Percentiles rank a stretch among this genome's conserved stretches.
Evolutionary conservation across 2,888 invertebrate species (phyloP).

Genomic region (Acrobasis repandana): DNA sequence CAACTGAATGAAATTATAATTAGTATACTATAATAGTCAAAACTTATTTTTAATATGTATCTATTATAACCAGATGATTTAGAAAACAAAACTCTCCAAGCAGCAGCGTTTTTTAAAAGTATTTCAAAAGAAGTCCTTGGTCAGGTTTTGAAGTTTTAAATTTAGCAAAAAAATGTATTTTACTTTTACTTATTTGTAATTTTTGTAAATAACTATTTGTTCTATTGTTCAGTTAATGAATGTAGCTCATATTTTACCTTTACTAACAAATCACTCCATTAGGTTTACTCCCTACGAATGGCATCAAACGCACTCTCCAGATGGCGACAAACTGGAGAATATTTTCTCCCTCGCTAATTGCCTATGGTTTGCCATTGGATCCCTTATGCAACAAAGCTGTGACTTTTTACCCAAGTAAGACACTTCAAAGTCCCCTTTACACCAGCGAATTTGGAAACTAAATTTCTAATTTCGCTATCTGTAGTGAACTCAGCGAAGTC

Average conservation of each 20-base stretch:
- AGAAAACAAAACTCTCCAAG: too few species aligned
- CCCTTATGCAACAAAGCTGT: conserved; percentile 97
- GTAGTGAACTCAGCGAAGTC: conserved; percentile 80
- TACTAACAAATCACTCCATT: conserved; percentile 48
- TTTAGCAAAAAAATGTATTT: too few species aligned
- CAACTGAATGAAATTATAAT: too few species aligned
- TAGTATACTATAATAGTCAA: too few species aligned
- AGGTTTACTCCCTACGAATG: conserved; percentile 98
- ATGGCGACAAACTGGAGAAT: conserved; percentile 93
- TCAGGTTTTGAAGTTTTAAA: too few species aligned
- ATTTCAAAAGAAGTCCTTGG: too few species aligned
- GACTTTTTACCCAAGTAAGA: conserved; percentile 97
- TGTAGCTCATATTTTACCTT: conserved; percentile 18
- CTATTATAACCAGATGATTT: too few species aligned
- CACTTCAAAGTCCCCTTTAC: conserved; percentile 41
- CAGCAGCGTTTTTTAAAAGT: too few species aligned
- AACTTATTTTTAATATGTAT: too few species aligned
- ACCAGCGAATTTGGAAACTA: conserved; percentile 40
- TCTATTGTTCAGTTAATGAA: too few species aligned
- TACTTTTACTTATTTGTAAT: too few species aligned
- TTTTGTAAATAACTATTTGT: too few species aligned
- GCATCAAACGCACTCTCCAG: conserved; percentile 94
- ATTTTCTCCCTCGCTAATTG: conserved; percentile 96
- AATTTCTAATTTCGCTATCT: conserved; percentile 39
- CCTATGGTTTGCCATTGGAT: conserved; percentile 98